Evolutionary conservation across 2,888 invertebrate genomes (phyloP).

Genomic region (Philereme transversata): DNA sequence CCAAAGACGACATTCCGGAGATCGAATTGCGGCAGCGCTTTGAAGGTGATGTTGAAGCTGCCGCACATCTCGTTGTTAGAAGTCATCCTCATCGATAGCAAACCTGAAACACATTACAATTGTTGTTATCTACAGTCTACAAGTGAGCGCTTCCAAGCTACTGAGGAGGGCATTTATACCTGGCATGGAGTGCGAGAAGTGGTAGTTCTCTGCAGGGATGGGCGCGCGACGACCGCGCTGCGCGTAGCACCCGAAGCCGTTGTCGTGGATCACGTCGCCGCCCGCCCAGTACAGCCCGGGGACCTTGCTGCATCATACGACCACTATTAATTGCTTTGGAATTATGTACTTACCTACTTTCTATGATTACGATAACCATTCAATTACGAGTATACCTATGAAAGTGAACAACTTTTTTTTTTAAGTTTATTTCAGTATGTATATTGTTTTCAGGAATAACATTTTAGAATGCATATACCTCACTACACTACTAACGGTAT

Average conservation of each 20-base stretch:
- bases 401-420: no score
- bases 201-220: constrained; percentile 69
- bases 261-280: constrained; percentile 66
- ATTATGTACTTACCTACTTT: no score
- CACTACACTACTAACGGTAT: no score
- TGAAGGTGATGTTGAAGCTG: constrained; percentile 83
- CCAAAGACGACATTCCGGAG: constrained; percentile 81
- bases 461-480: no score
- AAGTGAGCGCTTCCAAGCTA: no score
- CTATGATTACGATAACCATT: no score
- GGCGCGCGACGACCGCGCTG: constrained; percentile 58
- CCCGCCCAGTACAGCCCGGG: constrained; percentile 68
- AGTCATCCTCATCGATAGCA: constrained; percentile 79
- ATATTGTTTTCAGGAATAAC: no score
- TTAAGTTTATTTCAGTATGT: no score
- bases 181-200: constrained; percentile 73
- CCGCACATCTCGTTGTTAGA: constrained; percentile 75
- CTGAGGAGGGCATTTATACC: constrained; percentile 43
- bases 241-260: constrained; percentile 70
- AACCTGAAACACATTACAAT: constrained; percentile 52
- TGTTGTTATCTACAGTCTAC: no score
- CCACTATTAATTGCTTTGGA: no score
- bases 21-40: constrained; percentile 75
- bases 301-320: constrained; percentile 57
- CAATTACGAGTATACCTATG: no score